Conservation (phyloP, 2,113 vertebrate species). For the Reinhardtius hippoglossoides region DNA sequence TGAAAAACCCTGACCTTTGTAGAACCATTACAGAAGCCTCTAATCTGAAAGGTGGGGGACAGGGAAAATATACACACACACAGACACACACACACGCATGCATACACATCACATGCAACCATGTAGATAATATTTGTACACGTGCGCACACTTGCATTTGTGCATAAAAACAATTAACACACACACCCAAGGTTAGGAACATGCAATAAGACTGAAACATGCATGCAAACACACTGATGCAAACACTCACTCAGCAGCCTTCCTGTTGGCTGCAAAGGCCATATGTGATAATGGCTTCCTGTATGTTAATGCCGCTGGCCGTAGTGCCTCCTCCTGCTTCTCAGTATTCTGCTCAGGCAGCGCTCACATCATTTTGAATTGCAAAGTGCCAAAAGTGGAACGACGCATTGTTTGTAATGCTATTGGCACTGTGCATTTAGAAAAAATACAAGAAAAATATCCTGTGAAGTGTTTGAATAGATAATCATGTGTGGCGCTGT, state of each 20-base stretch:
- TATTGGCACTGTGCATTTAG: conserved; percentile 54
- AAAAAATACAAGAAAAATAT: conserved; percentile 55
- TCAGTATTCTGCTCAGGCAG: conserved; percentile 62
- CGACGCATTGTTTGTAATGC: conserved; percentile 65
- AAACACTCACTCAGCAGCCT: conserved; percentile 31
- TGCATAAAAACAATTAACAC: conserved; percentile 28
- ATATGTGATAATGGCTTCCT: conserved; percentile 73
- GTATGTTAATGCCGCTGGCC: conserved; percentile 59
- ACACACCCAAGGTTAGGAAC: neutral
- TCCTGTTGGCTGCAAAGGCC: conserved; percentile 65
- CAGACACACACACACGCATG: conserved; percentile 3
- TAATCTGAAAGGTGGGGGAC: conserved; percentile 75
- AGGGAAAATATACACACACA: conserved; percentile 15
- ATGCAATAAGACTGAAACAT: conserved; percentile 23
- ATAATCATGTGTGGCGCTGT: conserved; percentile 47
- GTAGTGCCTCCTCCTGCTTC: conserved; percentile 41
- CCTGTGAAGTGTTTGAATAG: conserved; percentile 61
- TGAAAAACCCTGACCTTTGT: conserved; percentile 83
- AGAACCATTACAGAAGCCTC: conserved; percentile 82
- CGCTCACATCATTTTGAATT: conserved; percentile 61
- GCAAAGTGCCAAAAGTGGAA: conserved; percentile 71
- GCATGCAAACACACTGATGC: neutral
- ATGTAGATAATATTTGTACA: conserved; percentile 10
- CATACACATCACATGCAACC: neutral
- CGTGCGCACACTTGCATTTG: neutral